Base-by-base conservation (phyloP, 2,797 vertebrate genomes). In the Pogoniulus pusillus region DNA sequence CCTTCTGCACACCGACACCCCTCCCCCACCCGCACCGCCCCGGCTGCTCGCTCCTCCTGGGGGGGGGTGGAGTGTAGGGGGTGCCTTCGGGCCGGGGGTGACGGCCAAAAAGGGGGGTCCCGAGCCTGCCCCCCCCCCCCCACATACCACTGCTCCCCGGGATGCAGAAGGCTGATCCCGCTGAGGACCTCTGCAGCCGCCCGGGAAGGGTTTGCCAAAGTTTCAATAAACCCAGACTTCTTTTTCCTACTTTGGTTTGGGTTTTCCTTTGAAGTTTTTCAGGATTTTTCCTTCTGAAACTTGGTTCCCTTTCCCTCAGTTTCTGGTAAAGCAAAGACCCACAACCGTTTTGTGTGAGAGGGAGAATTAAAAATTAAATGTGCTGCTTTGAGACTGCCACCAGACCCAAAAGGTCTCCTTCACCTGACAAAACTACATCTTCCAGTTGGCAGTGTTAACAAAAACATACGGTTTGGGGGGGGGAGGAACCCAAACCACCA, bases 191-290 rank as follows among this genome's bases (percentile, higher is more conserved):
- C 77, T 63, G 84, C 63, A 68, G 23, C 59, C 7, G 66, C 30
- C 62, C 26, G 39, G 39, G 22, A 60, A 53, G 24, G 76, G 62
- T 45, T 54, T 68, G 30, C 49, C 3, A 68, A 91, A 92, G 87
- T 91, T 93, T 63, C 62, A 47, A 35, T 77, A 30, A 85, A 92
- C 83, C 51, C 3, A 18, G 2, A 71, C 54, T 53, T 79, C 66
- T 26, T 47, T 15, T 41, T 17, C 41, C 19, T 19, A 37, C 49
- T 45, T 77, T 22, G 51, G 49, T 71, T 75, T 62, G 24, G 83
- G 74, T 55, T 59, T 62, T 65, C 62, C 62, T 89, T 70, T 90
- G 63, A 83, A 93, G 93, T 93, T 85, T 87, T 82, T 22, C 43
- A 35, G 62, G 5, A 7, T 82, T 87, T 82, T 70, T 37, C 45